phyloP scores from a whole-genome alignment of 2,888 invertebrate species.

The Mechanitis messenoides region DNA sequence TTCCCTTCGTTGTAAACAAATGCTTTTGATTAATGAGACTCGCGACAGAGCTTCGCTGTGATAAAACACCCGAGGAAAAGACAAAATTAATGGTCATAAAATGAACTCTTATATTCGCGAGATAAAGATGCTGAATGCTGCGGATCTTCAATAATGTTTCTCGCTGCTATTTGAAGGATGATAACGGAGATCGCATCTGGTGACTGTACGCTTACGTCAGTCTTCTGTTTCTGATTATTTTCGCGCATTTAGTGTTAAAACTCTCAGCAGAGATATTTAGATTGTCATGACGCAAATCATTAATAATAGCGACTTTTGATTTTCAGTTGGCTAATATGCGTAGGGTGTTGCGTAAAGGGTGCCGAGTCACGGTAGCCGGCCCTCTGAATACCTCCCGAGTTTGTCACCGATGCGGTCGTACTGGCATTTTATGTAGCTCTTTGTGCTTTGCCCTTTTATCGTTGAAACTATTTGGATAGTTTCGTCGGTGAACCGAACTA shows the following conservation, averaged over 20 bases:
- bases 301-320: slow-evolving; percentile 75
- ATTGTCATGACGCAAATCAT: slow-evolving; percentile 72
- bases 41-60: slow-evolving; percentile 74
- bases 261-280: slow-evolving; percentile 68
- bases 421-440: slow-evolving; percentile 74
- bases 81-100: slow-evolving; percentile 77
- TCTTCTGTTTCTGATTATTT: slow-evolving; percentile 51
- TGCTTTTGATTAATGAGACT: slow-evolving; percentile 77
- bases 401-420: slow-evolving; percentile 70
- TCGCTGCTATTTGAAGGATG: slow-evolving; percentile 65
- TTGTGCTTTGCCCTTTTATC: slow-evolving; percentile 70
- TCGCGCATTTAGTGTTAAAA: slow-evolving; percentile 59
- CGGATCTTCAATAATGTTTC: slow-evolving; percentile 73
- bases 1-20: slow-evolving; percentile 77
- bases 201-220: slow-evolving; percentile 63
- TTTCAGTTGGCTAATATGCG: slow-evolving; percentile 73
- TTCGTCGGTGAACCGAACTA: slow-evolving; percentile 60
- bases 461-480: slow-evolving; percentile 67
- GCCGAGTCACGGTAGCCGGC: slow-evolving; percentile 63
- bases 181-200: slow-evolving; percentile 66
- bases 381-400: slow-evolving; percentile 69
- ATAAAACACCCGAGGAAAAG: slow-evolving; percentile 75
- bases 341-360: slow-evolving; percentile 63
- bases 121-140: slow-evolving; percentile 75
- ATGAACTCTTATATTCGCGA: slow-evolving; percentile 75